Conservation (phyloP, 1,140 invertebrate genomes). For the Brachionus plicatilis region DNA sequence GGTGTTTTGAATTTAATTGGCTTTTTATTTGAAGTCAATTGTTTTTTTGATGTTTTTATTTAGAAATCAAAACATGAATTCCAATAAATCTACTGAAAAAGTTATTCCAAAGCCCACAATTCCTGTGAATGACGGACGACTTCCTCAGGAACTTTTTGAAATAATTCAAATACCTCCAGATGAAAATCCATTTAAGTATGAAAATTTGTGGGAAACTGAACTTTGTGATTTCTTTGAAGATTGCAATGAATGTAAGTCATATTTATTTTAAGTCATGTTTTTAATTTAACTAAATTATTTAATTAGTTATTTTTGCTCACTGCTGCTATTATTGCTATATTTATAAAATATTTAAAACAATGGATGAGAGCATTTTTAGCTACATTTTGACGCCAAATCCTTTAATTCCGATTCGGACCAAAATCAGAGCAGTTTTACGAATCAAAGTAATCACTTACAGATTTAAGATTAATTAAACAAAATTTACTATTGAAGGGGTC, state of each 20-base stretch:
- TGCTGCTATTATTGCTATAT: slow-evolving; percentile 39
- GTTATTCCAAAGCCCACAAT: neutral
- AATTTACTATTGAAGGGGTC: slow-evolving; percentile 10
- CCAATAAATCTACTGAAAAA: neutral
- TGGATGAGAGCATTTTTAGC: slow-evolving; percentile 27
- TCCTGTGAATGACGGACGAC: neutral
- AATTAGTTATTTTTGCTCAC: slow-evolving; percentile 35
- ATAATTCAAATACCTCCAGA: slow-evolving; percentile 40
- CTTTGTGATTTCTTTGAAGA: slow-evolving; percentile 39
- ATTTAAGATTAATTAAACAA: neutral
- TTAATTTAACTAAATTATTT: neutral
- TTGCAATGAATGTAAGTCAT: slow-evolving; percentile 14
- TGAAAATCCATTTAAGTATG: slow-evolving; percentile 26
- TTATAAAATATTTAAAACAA: slow-evolving; percentile 30
- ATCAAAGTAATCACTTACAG: slow-evolving; percentile 3
- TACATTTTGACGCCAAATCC: slow-evolving; percentile 24
- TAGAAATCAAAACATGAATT: neutral
- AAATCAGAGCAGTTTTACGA: slow-evolving; percentile 25
- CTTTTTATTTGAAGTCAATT: neutral
- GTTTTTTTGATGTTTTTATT: neutral
- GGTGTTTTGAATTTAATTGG: neutral
- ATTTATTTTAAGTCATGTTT: neutral
- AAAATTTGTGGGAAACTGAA: slow-evolving; percentile 38
- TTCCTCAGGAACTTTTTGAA: slow-evolving; percentile 35
- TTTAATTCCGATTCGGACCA: slow-evolving; percentile 22